Conservation (phyloP, 2,888 invertebrate genomes). For the Ectemnius continuus region DNA sequence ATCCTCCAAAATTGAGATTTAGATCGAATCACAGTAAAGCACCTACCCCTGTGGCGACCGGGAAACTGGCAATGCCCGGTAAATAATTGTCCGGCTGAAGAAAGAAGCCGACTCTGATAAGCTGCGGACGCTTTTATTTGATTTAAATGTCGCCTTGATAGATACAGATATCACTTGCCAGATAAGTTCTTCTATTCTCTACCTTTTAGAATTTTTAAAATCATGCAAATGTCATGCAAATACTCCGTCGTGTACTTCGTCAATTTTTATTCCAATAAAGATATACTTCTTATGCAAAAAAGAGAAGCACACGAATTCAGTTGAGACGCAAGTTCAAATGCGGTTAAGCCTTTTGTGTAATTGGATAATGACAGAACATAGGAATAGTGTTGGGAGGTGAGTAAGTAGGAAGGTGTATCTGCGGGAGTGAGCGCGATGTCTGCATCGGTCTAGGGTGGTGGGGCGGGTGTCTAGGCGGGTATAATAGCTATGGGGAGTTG, state of each 20-base stretch:
- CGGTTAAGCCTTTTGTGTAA: too few species aligned
- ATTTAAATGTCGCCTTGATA: neutral
- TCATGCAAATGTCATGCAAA: too few species aligned
- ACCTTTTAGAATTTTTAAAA: too few species aligned
- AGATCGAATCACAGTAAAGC: conserved; percentile 71
- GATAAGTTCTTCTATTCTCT: too few species aligned
- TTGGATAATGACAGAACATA: too few species aligned
- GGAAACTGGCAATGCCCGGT: conserved; percentile 50
- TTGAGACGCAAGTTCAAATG: too few species aligned
- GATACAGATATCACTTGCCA: neutral
- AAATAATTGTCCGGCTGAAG: conserved; percentile 55
- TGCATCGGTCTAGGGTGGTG: conserved; percentile 1
- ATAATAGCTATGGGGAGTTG: conserved; percentile 52
- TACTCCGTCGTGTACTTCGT: too few species aligned
- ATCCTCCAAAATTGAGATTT: conserved; percentile 75
- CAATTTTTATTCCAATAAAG: too few species aligned
- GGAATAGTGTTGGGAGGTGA: too few species aligned
- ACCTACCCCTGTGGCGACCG: conserved; percentile 43
- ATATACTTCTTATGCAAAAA: too few species aligned
- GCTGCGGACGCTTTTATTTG: neutral
- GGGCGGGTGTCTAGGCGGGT: conserved; percentile 48
- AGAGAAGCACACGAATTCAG: too few species aligned
- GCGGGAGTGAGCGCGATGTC: neutral
- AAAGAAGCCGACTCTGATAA: conserved; percentile 16
- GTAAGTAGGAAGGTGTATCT: neutral